phyloP scores from a whole-genome alignment of 2,888 invertebrate genomes.

The Matsumyia berberina region DNA sequence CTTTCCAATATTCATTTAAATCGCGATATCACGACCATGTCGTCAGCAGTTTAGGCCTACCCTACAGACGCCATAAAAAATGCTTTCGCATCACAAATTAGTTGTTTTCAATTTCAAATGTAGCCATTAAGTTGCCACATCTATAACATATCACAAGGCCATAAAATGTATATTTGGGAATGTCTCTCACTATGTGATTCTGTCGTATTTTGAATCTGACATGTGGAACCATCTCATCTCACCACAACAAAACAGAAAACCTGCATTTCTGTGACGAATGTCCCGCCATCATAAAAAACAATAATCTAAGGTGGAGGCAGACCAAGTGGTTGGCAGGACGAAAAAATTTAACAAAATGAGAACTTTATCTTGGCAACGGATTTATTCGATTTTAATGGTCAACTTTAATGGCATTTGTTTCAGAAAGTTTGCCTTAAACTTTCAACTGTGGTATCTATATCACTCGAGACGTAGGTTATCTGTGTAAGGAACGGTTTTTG shows the following conservation, averaged over 20 bases:
- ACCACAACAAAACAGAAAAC: background rate
- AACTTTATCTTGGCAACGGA: constrained; percentile 67
- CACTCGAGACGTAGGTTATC: constrained; percentile 41
- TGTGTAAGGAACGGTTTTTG: constrained; percentile 20
- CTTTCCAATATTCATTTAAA: background rate
- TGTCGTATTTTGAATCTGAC: background rate
- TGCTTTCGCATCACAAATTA: constrained; percentile 1
- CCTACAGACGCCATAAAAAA: constrained; percentile 6
- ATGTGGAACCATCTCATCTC: constrained; percentile 23
- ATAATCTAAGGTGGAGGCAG: constrained; percentile 1
- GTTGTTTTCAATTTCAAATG: constrained; percentile 36
- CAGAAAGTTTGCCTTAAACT: constrained; percentile 61
- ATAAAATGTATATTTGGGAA: constrained; percentile 27
- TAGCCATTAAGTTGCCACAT: constrained; percentile 23
- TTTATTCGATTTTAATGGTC: constrained; percentile 75
- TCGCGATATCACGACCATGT: background rate
- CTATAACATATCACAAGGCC: constrained; percentile 31
- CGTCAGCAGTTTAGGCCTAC: background rate
- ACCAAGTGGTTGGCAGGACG: too few species aligned
- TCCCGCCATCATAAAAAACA: constrained; percentile 24
- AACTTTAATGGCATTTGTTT: constrained; percentile 71
- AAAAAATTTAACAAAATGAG: background rate
- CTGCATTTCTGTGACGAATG: constrained; percentile 52
- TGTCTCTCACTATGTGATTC: constrained; percentile 1
- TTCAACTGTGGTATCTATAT: constrained; percentile 51